These are phyloP conservation scores for Melanerpes formicivorus DNA, from an alignment of 2,113 vertebrate species.

Conservation along the genomic window DNA sequence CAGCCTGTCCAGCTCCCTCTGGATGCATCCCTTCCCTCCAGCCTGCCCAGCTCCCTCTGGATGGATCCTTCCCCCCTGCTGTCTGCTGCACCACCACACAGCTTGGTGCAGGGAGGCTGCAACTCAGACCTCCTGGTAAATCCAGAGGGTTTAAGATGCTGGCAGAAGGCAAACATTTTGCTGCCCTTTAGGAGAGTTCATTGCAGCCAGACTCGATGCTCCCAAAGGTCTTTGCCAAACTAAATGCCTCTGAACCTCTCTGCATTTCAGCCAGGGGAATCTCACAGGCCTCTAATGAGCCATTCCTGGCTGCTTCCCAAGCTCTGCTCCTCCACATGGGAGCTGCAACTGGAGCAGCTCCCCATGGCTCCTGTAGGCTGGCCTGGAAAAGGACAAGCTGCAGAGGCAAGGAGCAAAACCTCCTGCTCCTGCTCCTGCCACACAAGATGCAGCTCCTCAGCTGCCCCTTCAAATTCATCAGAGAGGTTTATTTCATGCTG, in stretches of 20 bases:
- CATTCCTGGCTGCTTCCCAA: neutral
- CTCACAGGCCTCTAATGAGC: neutral
- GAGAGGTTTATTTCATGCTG: neutral
- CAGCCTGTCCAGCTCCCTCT: too few relatives aligned
- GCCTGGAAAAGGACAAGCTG: neutral
- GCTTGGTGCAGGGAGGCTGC: neutral
- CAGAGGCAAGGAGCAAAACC: neutral
- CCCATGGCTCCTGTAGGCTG: rapidly evolving
- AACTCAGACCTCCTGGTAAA: neutral
- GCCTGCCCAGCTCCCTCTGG: too few relatives aligned
- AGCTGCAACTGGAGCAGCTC: neutral
- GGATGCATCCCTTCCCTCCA: too few relatives aligned
- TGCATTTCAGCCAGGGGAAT: neutral
- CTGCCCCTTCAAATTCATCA: neutral
- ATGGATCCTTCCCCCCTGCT: too few relatives aligned
- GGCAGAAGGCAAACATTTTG: neutral
- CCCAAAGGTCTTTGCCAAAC: neutral
- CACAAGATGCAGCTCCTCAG: neutral
- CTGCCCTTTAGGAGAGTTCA: neutral
- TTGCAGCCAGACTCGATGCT: neutral
- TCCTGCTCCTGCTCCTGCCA: neutral
- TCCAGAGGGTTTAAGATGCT: rapidly evolving
- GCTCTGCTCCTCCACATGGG: neutral
- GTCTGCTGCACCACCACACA: too few relatives aligned
- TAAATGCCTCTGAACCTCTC: neutral